Evolutionary conservation across 2,113 vertebrate species (phyloP).

Genomic region (Stegostoma tigrinum): DNA sequence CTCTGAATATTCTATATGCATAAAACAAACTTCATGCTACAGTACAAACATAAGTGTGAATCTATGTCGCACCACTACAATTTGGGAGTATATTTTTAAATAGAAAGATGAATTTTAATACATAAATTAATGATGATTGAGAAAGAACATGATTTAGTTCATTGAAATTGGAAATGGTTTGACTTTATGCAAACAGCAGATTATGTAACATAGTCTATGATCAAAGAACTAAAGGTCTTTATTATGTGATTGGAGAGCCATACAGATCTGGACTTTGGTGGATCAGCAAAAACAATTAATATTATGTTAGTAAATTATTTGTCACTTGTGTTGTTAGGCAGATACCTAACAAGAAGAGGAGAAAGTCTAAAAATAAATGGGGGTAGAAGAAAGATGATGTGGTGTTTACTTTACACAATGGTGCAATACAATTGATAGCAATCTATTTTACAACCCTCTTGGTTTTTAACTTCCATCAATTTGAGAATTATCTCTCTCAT

Average conservation of each 20-base stretch:
- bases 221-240: background rate
- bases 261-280: background rate
- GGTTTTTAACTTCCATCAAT: background rate
- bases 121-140: background rate
- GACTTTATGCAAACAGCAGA: background rate
- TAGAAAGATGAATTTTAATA: background rate
- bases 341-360: background rate
- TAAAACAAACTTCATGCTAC: background rate
- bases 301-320: background rate
- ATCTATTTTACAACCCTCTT: background rate
- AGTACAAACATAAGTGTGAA: background rate
- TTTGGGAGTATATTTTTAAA: background rate
- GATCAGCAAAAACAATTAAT: constrained; percentile 4
- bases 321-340: background rate
- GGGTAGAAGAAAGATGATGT: background rate
- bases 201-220: background rate
- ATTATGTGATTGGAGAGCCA: background rate
- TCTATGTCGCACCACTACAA: background rate
- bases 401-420: background rate
- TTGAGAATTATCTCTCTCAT: background rate
- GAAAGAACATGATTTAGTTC: background rate
- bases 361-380: background rate
- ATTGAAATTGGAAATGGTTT: background rate
- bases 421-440: background rate
- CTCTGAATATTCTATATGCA: too few relatives aligned